Base-by-base conservation (phyloP, 1,140 invertebrate species). In the Drosophila quadrilineata region DNA sequence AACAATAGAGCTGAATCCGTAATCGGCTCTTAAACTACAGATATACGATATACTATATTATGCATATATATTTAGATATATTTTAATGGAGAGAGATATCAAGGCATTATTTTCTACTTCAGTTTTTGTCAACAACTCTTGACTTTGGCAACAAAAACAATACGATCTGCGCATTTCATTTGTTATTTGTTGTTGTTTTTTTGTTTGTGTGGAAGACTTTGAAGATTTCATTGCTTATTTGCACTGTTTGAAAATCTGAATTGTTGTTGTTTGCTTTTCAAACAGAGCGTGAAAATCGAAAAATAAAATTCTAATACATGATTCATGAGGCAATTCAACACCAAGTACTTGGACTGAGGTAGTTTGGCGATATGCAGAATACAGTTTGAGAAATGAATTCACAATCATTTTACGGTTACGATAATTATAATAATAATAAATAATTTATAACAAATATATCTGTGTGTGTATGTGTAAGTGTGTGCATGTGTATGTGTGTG, bases 261-360 rank as follows among this genome's bases (percentile, higher is more conserved):
- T 31, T 40, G 58, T 31, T 31, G 38, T 48, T 48, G 14, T 58
- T 50, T 52, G 48, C 63, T 76, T 66, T 68, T 45, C 69, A 74
- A 67, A 72, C 66, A 69, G 60, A 73, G 73, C 56, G 29, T 53
- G 41, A 54, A 31, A 16, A n/a, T 14, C 31, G 2, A 35, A 48
- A 19, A 49, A 43, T n/a, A 45, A 56, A 50, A 57, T 64, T 56
- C 50, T 69, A 66, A 73, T 71, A 73, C 50, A 71, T 73, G 60
- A 73, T 71, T 73, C 74, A 68, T 85, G 79, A 84, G 79, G 79
- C 79, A 84, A 84, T 84, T 85, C 66, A 84, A 84, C 79, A 85
- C 79, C 79, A 85, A 84, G 75, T 75, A 82, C 76, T 82, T 82
- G 76, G 77, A 77, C 50, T 84, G 79, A 84, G 79, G 79, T 84